Base-by-base conservation (phyloP, 2,113 vertebrate species). In the Polypterus bichir region DNA sequence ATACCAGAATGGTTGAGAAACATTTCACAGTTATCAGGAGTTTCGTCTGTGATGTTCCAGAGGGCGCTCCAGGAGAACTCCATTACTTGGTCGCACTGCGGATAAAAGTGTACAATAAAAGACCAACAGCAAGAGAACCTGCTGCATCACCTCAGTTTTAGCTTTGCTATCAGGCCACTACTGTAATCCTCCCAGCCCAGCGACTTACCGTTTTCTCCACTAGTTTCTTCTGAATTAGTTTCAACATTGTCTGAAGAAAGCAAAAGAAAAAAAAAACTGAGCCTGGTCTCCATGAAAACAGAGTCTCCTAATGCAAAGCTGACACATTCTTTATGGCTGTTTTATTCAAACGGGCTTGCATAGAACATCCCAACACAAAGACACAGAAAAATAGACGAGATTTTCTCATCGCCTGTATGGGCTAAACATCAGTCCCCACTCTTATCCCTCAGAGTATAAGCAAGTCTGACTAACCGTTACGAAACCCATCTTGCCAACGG, bases 31-130 rank as follows among this genome's bases (percentile, higher is more conserved):
- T 99, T 99, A 80, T 97, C 94, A 0, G 96, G 95, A 0, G 96
- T 99, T 80, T 99, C 96, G 0, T 99, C 96, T 0, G 96, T 99
- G 77, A 99, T 98, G 77, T 99, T 99, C 96, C 96, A 99, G 59
- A 99, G 81, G 4, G 96, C 96, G 0, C 96, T 98, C 96, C 96
- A 99, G 64, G 96, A 97, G 68, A 97, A 99, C 82, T 99, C 96
- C 96, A 99, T 99, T 72, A 99, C 96, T 79, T 97, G 95, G 71
- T 99, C 96, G 48, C 96, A 99, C 96, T 99, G 63, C 0, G 3
- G 7, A 59, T 4, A 6, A 45, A 1, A 47, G 53, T 45, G 49
- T 48, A 67, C 65, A 53, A 48, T 10, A 27, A 70, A 5, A 27
- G 27, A 27, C 27, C 27, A 27, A 27, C 27, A 2, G 27, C 27